Base-by-base conservation (phyloP, 2,888 invertebrate species). In the Oscheius sp. region DNA sequence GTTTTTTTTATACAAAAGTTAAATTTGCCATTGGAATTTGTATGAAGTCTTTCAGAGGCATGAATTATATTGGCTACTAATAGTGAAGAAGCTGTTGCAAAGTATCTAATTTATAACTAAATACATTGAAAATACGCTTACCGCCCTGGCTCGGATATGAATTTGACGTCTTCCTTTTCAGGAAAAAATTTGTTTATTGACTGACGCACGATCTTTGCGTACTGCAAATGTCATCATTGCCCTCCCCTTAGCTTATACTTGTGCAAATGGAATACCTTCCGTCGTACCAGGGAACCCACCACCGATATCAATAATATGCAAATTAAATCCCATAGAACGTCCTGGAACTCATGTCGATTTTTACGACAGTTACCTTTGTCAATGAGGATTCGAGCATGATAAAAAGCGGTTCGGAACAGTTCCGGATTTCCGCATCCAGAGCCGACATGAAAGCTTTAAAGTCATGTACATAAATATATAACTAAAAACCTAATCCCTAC, bases 81-180 rank as follows among this genome's bases (percentile, higher is more conserved):
- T 17, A 95, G 95, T 88, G 93, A 96, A 0, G 97, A 95, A 24
- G 95, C 93, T 45, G 94, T 92, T 1, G 94, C 96, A 89, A 93
- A 96, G 89, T 92, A 98, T 20, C n/a, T n/a, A n/a, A n/a, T n/a
- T n/a, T n/a, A n/a, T n/a, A n/a, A n/a, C n/a, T n/a, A n/a, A n/a
- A n/a, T n/a, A n/a, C n/a, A n/a, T n/a, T n/a, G n/a, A n/a, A n/a
- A n/a, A n/a, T n/a, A n/a, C n/a, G n/a, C n/a, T n/a, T n/a, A n/a
- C n/a, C 80, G 91, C 2, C 98, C 98, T 0, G 96, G 96, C 87
- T 98, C 97, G 9, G 95, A 94, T 85, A 98, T 94, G 71, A 98
- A 90, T 30, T 91, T 90, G 74, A 95, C 91, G 8, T 38, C 30
- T 5, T 70, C 57, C 8, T 72, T 68, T 80, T 75, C 70, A 79